phyloP scores from a whole-genome alignment of 2,113 vertebrate genomes.

The Larimichthys crocea region DNA sequence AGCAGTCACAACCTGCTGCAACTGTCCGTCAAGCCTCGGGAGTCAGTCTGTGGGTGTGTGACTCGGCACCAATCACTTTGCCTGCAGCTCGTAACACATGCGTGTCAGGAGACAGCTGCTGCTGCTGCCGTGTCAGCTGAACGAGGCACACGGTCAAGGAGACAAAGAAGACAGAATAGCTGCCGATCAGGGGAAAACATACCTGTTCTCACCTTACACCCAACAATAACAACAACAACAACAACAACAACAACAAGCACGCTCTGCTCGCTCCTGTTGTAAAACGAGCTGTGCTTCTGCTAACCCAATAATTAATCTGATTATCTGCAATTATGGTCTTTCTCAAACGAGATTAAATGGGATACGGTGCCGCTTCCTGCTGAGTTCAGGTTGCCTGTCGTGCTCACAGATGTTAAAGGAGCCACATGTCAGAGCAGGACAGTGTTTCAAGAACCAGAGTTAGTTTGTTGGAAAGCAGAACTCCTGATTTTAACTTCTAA shows the following conservation, averaged over 20 bases:
- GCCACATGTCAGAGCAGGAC: too few species aligned
- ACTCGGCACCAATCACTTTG: slow-evolving; percentile 8
- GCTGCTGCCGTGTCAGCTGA: background rate
- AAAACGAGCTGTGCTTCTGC: background rate
- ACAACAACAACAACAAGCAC: too few species aligned
- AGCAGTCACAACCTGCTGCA: background rate
- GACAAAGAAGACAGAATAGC: background rate
- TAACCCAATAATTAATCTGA: background rate
- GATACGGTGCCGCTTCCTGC: too few species aligned
- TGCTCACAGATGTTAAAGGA: too few species aligned
- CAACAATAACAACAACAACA: too few species aligned
- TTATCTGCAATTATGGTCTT: background rate
- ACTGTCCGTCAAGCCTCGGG: fast-evolving
- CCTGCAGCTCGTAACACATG: background rate
- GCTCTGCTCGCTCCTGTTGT: too few species aligned
- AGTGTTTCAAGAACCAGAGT: too few species aligned
- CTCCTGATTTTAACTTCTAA: too few species aligned
- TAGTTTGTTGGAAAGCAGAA: too few species aligned
- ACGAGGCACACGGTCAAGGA: background rate
- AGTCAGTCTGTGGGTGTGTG: background rate
- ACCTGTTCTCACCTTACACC: background rate
- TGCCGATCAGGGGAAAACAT: background rate
- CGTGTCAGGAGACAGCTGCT: background rate
- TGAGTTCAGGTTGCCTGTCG: background rate
- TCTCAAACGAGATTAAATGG: too few species aligned